Percentiles rank a stretch among this genome's conserved stretches.
These are phyloP conservation scores for Vicugna pacos DNA, from an alignment of 2,113 vertebrate genomes.

Conservation along the genomic window DNA sequence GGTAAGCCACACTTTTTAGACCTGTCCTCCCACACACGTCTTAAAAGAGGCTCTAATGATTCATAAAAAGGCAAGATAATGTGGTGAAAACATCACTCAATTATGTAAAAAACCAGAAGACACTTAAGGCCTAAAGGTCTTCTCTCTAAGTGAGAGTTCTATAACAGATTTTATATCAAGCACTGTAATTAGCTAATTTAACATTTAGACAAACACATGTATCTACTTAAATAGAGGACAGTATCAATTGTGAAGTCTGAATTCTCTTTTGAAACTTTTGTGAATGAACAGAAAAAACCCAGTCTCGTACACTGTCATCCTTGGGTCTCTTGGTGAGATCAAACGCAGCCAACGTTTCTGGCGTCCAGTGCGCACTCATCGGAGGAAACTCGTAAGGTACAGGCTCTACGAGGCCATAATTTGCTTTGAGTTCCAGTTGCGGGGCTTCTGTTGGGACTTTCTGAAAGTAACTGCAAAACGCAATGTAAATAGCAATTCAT, in stretches of 20 bases:
- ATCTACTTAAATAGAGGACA: neutral
- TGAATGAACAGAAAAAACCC: neutral
- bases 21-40: neutral
- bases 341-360: conserved; percentile 94
- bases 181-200: neutral
- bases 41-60: neutral
- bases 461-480: conserved; percentile 95
- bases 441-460: conserved; percentile 96
- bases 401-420: conserved; percentile 96
- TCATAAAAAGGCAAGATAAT: neutral
- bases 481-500: conserved; percentile 69
- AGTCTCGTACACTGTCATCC: conserved; percentile 92
- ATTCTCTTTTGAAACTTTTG: neutral
- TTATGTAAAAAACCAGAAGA: neutral
- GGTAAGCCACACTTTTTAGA: neutral
- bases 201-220: neutral
- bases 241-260: neutral
- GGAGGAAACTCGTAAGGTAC: conserved; percentile 93
- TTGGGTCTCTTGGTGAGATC: conserved; percentile 97
- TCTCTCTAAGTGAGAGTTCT: neutral
- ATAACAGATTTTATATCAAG: neutral
- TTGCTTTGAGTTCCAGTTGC: conserved; percentile 96
- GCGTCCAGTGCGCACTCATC: conserved; percentile 90
- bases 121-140: neutral
- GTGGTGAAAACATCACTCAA: neutral